phyloP scores from a whole-genome alignment of 2,797 vertebrate species.

The Aldrovandia affinis region DNA sequence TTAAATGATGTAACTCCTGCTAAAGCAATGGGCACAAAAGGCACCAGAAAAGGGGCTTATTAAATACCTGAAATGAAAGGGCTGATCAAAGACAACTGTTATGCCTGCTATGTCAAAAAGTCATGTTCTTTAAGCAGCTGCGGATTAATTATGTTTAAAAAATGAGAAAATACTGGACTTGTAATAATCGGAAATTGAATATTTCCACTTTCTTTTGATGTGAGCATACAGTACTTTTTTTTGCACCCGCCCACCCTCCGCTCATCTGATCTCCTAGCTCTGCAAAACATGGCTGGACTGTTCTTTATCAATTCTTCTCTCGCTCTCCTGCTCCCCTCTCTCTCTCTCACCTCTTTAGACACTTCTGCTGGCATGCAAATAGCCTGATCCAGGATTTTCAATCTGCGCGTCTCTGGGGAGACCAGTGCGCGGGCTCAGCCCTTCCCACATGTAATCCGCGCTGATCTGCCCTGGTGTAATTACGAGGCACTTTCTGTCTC shows the following conservation, averaged over 20 bases:
- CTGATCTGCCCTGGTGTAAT: conserved; percentile 4
- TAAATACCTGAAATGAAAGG: conserved; percentile 61
- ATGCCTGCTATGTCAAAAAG: conserved; percentile 58
- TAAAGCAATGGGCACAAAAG: conserved; percentile 46
- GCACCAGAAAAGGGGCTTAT: conserved; percentile 40
- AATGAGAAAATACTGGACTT: conserved; percentile 17
- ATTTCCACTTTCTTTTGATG: conserved; percentile 38
- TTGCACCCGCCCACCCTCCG: not conserved
- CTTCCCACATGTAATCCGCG: not conserved
- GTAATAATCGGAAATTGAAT: conserved; percentile 40
- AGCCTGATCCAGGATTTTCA: conserved; percentile 57
- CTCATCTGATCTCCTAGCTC: conserved; percentile 24
- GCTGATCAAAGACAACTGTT: conserved; percentile 61
- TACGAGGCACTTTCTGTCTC: not conserved
- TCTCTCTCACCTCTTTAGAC: conserved; percentile 15
- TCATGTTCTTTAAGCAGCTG: conserved; percentile 52
- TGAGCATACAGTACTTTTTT: conserved; percentile 10
- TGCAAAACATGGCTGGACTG: conserved; percentile 1
- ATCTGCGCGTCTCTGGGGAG: conserved; percentile 26
- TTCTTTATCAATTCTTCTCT: conserved; percentile 41
- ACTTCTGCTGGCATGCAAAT: conserved; percentile 64
- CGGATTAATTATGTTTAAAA: conserved; percentile 46
- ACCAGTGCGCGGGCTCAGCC: conserved; percentile 1
- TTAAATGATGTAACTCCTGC: conserved; percentile 61
- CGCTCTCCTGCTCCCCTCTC: conserved; percentile 22